Evolutionary conservation across 2,113 vertebrate species (phyloP).

Genomic region (Osmerus mordax): DNA sequence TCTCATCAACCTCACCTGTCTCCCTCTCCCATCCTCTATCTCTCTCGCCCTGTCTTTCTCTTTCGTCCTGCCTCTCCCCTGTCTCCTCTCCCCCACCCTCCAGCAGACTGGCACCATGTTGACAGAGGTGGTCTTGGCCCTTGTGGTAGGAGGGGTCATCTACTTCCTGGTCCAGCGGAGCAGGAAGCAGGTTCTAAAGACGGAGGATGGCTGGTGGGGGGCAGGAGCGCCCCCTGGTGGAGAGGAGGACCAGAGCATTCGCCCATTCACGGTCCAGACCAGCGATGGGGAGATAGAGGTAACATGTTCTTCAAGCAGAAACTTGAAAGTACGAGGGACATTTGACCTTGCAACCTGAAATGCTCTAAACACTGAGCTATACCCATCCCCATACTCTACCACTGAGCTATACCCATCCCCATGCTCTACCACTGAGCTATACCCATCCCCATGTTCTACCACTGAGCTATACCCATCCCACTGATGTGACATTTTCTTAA

Average conservation of each 20-base stretch:
- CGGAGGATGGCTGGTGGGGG: constrained; percentile 84
- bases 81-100: neutral
- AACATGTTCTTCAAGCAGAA: neutral
- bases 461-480: too few species aligned
- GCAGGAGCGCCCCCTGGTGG: constrained; percentile 47
- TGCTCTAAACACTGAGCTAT: too few species aligned
- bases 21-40: neutral
- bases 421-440: too few species aligned
- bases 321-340: neutral
- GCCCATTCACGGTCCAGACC: constrained; percentile 71
- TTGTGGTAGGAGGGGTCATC: constrained; percentile 72
- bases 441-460: too few species aligned
- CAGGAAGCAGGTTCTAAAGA: constrained; percentile 69
- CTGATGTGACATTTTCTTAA: neutral
- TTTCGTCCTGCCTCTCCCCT: neutral
- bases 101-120: constrained; percentile 55
- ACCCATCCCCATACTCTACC: too few species aligned
- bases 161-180: constrained; percentile 67
- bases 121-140: constrained; percentile 57
- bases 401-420: too few species aligned
- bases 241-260: constrained; percentile 68
- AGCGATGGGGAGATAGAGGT: constrained; percentile 77
- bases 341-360: neutral
- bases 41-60: neutral
- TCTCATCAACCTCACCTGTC: neutral